Evolutionary conservation across 2,888 invertebrate species (phyloP).

Genomic region (Antitype chi): DNA sequence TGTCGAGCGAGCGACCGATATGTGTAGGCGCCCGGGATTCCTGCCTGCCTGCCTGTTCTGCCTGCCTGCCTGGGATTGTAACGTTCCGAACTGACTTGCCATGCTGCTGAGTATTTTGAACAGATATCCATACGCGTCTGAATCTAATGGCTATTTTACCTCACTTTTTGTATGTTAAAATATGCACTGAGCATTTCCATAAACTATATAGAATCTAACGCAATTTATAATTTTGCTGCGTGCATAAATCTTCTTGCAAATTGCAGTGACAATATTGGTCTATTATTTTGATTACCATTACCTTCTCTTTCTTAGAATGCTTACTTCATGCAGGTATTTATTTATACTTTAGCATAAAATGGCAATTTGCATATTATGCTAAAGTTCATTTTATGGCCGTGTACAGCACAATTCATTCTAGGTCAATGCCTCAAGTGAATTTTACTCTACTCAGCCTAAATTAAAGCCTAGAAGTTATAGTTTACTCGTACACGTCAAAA

Average conservation of each 20-base stretch:
- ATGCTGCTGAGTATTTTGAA: constrained; percentile 3
- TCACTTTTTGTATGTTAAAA: not conserved
- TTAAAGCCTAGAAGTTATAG: no score
- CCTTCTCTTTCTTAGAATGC: no score
- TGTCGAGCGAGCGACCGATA: constrained; percentile 37
- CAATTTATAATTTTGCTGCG: no score
- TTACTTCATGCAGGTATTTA: no score
- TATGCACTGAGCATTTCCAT: not conserved
- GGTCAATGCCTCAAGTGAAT: no score
- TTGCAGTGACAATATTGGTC: not conserved
- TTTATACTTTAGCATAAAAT: no score
- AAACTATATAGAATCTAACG: not conserved
- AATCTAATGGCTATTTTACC: not conserved
- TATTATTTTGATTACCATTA: not conserved
- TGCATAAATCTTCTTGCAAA: not conserved
- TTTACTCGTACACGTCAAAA: no score
- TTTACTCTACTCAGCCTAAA: no score
- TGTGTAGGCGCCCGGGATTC: constrained; percentile 37
- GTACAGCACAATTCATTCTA: no score
- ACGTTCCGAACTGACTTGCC: constrained; percentile 4
- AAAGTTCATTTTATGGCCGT: no score
- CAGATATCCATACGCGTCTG: not conserved
- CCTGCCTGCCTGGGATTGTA: constrained; percentile 19
- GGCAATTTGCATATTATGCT: no score
- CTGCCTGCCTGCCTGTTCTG: no score